Evolutionary conservation across 2,888 invertebrate genomes (phyloP).

Genomic region (Athetis lepigone): DNA sequence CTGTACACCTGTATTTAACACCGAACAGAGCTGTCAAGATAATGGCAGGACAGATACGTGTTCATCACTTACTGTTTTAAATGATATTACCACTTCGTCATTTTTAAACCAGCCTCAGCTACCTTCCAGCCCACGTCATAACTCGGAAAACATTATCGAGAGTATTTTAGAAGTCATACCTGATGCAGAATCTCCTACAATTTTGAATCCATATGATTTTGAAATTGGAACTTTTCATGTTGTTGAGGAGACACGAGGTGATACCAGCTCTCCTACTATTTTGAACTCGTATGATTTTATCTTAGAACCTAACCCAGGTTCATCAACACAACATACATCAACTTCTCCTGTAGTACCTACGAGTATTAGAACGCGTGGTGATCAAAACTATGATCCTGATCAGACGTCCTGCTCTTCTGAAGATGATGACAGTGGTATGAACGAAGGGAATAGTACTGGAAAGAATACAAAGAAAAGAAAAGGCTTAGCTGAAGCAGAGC

Average conservation of each 20-base stretch:
- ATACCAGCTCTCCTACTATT: constrained; percentile 10
- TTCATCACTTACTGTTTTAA: constrained; percentile 2
- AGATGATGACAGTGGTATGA: constrained; percentile 7
- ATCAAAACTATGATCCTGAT: constrained; percentile 8
- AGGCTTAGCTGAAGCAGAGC: constrained; percentile 6
- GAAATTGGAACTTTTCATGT: constrained; percentile 3
- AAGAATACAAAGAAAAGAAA: constrained; percentile 20
- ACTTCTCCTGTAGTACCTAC: constrained; percentile 2
- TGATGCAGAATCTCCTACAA: constrained; percentile 17
- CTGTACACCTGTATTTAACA: not conserved
- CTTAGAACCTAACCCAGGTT: constrained; percentile 1
- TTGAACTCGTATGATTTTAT: constrained; percentile 9
- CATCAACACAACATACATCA: too few relatives aligned
- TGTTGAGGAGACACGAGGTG: constrained; percentile 1
- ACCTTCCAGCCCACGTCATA: constrained; percentile 15
- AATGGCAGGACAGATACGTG: constrained; percentile 4
- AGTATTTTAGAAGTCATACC: constrained; percentile 17
- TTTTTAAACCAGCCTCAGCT: constrained; percentile 11
- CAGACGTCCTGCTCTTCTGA: constrained; percentile 22
- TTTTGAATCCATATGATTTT: constrained; percentile 3
- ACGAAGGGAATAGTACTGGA: constrained; percentile 9
- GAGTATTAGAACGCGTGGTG: constrained; percentile 5
- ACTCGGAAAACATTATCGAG: constrained; percentile 15
- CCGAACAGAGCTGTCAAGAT: constrained; percentile 10
- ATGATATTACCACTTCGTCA: constrained; percentile 6